These are phyloP conservation scores for Esperia sulphurella DNA, from an alignment of 2,888 invertebrate genomes.

Conservation along the genomic window DNA sequence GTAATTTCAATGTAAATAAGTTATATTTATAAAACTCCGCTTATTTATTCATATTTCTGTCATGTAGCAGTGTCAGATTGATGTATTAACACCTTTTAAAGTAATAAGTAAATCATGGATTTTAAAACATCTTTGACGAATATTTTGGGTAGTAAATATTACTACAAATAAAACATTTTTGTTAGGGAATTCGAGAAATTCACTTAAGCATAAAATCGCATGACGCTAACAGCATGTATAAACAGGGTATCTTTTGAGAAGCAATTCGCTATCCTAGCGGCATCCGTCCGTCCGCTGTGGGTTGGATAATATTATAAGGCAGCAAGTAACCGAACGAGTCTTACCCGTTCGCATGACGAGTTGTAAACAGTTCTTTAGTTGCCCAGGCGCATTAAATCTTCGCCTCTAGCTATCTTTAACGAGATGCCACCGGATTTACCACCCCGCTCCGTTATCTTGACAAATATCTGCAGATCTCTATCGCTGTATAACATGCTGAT, in stretches of 20 bases:
- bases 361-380: constrained; percentile 22
- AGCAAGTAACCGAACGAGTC: constrained; percentile 34
- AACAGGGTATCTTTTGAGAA: neutral
- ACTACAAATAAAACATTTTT: too few relatives aligned
- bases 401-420: constrained; percentile 25
- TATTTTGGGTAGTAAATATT: too few relatives aligned
- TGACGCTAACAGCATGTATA: too few relatives aligned
- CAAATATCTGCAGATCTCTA: constrained; percentile 17
- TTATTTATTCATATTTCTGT: too few relatives aligned
- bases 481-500: neutral
- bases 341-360: constrained; percentile 40
- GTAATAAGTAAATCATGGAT: too few relatives aligned
- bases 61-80: too few relatives aligned
- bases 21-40: too few relatives aligned
- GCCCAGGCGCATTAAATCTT: constrained; percentile 20
- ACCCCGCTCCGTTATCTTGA: constrained; percentile 20
- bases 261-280: constrained; percentile 2
- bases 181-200: too few relatives aligned
- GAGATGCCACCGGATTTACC: constrained; percentile 31
- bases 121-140: too few relatives aligned
- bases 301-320: constrained; percentile 24
- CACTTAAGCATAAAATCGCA: too few relatives aligned
- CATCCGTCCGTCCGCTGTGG: constrained; percentile 8
- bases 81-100: too few relatives aligned
- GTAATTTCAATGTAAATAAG: too few relatives aligned